These are phyloP conservation scores for Caenorhabditis angaria DNA, from an alignment of 2,888 invertebrate genomes.

Conservation along the genomic window DNA sequence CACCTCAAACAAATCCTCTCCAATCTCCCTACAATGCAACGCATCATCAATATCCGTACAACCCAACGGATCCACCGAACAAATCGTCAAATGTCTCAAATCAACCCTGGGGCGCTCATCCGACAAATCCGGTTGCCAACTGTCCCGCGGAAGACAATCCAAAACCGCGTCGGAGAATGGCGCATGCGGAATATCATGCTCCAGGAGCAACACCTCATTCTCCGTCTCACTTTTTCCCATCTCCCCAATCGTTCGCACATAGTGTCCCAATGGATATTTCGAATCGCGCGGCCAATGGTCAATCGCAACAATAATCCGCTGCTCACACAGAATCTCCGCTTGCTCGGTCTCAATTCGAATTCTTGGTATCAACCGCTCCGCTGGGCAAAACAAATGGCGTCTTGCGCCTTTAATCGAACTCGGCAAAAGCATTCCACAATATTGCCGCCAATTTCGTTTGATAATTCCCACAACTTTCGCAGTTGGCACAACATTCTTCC, in stretches of 20 bases:
- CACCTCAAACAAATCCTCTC: slow-evolving; percentile 76
- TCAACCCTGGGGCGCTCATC: slow-evolving; percentile 78
- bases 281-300: slow-evolving; percentile 88
- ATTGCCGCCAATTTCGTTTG: slow-evolving; percentile 93
- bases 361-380: slow-evolving; percentile 91
- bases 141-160: slow-evolving; percentile 83
- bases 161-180: slow-evolving; percentile 93
- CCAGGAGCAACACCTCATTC: slow-evolving; percentile 89
- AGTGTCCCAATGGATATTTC: slow-evolving; percentile 79
- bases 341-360: slow-evolving; percentile 83
- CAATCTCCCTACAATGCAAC: slow-evolving; percentile 83
- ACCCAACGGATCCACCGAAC: slow-evolving; percentile 85
- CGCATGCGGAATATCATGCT: slow-evolving; percentile 95
- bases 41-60: slow-evolving; percentile 99
- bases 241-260: slow-evolving; percentile 88
- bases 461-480: slow-evolving; percentile 92
- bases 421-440: slow-evolving; percentile 91
- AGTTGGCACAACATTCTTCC: slow-evolving; percentile 76
- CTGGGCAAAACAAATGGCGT: slow-evolving; percentile 89
- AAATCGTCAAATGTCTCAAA: slow-evolving; percentile 85
- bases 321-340: slow-evolving; percentile 76
- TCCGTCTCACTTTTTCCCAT: slow-evolving; percentile 94
- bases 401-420: slow-evolving; percentile 71
- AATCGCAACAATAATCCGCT: slow-evolving; percentile 89
- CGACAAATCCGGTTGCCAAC: slow-evolving; percentile 74